Evolutionary conservation across 2,797 vertebrate species (phyloP).

Genomic region (Loris lydekkerianus): DNA sequence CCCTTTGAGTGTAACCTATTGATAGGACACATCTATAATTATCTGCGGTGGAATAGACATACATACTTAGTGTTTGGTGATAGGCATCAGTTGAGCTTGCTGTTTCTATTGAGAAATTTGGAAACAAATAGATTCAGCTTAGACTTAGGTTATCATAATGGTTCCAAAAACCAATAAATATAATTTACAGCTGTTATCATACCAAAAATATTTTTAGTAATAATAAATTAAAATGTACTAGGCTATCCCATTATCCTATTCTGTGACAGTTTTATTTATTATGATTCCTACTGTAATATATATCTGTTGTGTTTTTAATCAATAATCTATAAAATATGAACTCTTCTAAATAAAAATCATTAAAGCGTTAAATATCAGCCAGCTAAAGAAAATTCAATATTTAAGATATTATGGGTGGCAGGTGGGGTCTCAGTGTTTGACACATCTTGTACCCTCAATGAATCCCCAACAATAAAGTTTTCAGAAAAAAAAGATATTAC

Average conservation of each 20-base stretch:
- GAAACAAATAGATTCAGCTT: neutral
- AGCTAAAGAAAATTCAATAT: neutral
- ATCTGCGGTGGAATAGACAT: neutral
- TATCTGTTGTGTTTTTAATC: slow-evolving; percentile 6
- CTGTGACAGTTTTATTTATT: slow-evolving; percentile 17
- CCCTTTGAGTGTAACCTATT: neutral
- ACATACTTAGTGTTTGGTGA: neutral
- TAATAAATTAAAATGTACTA: slow-evolving; percentile 20
- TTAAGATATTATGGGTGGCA: neutral
- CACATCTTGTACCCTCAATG: too few relatives aligned
- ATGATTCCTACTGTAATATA: neutral
- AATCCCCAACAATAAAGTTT: too few relatives aligned
- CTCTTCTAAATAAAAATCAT: neutral
- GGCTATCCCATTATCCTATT: neutral
- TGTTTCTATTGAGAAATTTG: neutral
- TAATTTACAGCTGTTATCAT: neutral
- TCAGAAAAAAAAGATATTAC: neutral
- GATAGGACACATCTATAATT: neutral
- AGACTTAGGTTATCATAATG: slow-evolving; percentile 16
- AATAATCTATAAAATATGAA: neutral
- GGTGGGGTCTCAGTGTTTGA: too few relatives aligned
- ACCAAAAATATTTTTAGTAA: neutral
- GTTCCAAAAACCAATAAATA: neutral
- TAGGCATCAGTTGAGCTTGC: neutral
- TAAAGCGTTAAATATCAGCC: neutral